Evolutionary conservation across 1,140 invertebrate species (phyloP).

Genomic region (Nasonia vitripennis): DNA sequence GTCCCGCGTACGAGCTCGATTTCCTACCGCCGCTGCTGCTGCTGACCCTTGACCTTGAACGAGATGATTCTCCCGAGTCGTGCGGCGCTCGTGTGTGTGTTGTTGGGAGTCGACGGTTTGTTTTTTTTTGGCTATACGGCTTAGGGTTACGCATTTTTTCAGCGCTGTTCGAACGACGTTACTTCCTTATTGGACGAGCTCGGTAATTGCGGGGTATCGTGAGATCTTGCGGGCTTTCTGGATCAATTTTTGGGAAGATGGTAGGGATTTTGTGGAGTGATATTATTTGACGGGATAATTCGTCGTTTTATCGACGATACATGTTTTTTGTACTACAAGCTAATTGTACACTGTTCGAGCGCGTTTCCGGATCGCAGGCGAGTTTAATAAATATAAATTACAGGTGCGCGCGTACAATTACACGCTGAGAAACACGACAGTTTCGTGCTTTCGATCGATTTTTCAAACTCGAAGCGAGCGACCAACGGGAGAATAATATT

Average conservation of each 20-base stretch:
- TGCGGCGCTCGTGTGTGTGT: background rate
- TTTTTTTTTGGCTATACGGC: background rate
- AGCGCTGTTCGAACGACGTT: background rate
- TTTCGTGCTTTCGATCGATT: background rate
- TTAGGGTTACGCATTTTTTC: background rate
- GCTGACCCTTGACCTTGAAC: slow-evolving; percentile 46
- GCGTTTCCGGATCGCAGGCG: background rate
- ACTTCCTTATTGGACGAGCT: background rate
- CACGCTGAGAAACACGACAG: background rate
- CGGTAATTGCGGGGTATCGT: background rate
- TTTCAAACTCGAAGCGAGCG: too few relatives aligned
- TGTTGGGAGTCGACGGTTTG: background rate
- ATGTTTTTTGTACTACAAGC: background rate
- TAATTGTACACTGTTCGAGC: background rate
- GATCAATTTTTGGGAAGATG: too few relatives aligned
- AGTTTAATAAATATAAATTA: background rate
- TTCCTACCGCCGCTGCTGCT: background rate
- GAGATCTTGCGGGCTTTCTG: background rate
- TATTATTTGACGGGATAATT: background rate
- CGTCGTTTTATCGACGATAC: background rate
- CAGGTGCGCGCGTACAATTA: background rate
- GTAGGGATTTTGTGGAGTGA: background rate
- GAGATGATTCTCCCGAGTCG: slow-evolving; percentile 16
- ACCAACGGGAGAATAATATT: too few relatives aligned
- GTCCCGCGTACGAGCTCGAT: background rate